Conservation (phyloP, 2,888 invertebrate species). For the Xestia sexstrigata region DNA sequence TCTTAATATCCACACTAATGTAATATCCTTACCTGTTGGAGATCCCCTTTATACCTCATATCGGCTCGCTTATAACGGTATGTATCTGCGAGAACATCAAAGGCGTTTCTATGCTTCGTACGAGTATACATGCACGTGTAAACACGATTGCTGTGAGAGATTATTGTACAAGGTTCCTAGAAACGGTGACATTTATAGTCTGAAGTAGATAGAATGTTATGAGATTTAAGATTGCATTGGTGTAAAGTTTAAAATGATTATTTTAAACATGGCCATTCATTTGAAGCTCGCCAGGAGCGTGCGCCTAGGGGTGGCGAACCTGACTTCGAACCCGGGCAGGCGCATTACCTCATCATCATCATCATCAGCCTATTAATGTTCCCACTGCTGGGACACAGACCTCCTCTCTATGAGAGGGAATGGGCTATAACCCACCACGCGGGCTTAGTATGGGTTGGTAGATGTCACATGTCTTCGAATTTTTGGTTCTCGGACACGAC, state of each 20-base stretch:
- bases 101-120: not conserved
- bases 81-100: conserved; percentile 5
- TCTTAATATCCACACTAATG: not conserved
- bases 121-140: not conserved
- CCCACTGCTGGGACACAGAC: too few relatives aligned
- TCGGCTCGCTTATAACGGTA: conserved; percentile 1
- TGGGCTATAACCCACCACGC: too few relatives aligned
- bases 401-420: too few relatives aligned
- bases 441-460: too few relatives aligned
- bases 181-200: not conserved
- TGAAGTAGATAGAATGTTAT: not conserved
- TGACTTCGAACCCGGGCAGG: too few relatives aligned
- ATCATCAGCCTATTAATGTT: too few relatives aligned
- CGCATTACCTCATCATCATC: too few relatives aligned
- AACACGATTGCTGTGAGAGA: not conserved
- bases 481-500: too few relatives aligned
- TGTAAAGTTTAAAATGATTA: not conserved
- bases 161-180: not conserved
- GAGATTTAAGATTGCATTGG: not conserved
- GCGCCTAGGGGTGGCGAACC: not conserved
- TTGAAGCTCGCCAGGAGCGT: not conserved
- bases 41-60: not conserved
- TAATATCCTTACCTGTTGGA: not conserved
- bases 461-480: too few relatives aligned
- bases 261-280: not conserved